A percentile compares a stretch with the other conserved stretches of the same genome.
Evolutionary conservation across 2,888 invertebrate species (phyloP).

Genomic region (Cyclophora punctaria): DNA sequence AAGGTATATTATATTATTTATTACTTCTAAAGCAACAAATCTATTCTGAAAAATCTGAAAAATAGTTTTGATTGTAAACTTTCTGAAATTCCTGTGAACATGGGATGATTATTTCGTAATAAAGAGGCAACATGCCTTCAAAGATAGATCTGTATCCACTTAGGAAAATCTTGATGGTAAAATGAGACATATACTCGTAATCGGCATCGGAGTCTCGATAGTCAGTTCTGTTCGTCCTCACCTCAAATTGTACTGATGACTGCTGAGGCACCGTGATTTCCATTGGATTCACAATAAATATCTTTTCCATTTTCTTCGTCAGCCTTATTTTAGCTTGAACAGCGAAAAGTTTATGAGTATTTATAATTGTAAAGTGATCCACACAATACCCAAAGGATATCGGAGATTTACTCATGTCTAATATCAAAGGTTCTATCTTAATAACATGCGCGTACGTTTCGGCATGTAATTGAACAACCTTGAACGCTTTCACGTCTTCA

Average conservation of each 20-base stretch:
- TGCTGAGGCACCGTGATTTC: constrained; percentile 25
- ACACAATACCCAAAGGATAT: constrained; percentile 42
- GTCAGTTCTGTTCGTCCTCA: too few species aligned
- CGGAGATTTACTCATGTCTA: constrained; percentile 49
- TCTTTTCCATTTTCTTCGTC: constrained; percentile 45
- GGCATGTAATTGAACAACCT: constrained; percentile 41
- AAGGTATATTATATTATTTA: too few species aligned
- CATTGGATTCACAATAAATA: constrained; percentile 45
- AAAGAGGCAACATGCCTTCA: constrained; percentile 43
- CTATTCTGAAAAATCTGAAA: constrained; percentile 10
- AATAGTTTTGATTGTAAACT: constrained; percentile 35
- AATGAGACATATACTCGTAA: constrained; percentile 27
- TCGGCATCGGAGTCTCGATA: too few species aligned
- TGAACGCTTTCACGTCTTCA: constrained; percentile 28
- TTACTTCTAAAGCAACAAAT: too few species aligned
- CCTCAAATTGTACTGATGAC: too few species aligned
- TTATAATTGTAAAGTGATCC: constrained; percentile 39
- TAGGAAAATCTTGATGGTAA: constrained; percentile 49
- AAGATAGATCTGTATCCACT: constrained; percentile 38
- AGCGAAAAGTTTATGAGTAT: constrained; percentile 38
- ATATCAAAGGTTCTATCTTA: constrained; percentile 38
- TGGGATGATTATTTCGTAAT: constrained; percentile 53
- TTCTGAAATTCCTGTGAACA: constrained; percentile 39
- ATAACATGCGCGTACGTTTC: constrained; percentile 53
- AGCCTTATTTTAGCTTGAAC: constrained; percentile 43